These are phyloP conservation scores for human (Homo sapiens) DNA, from an alignment of 2,113 vertebrate species.

Conservation along the genomic window DNA sequence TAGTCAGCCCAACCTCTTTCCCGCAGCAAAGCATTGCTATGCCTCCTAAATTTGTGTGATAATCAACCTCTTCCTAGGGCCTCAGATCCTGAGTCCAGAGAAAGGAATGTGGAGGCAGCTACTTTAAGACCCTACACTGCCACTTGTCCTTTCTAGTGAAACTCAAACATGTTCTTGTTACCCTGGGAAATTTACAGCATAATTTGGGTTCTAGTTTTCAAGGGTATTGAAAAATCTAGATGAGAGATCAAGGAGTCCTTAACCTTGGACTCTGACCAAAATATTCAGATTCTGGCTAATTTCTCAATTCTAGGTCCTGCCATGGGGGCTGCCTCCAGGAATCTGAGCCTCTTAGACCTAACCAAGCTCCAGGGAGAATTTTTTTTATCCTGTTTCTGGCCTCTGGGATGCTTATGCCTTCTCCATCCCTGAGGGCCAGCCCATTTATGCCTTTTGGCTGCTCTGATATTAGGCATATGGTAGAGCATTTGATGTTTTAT, in stretches of 20 bases:
- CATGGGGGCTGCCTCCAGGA: background rate
- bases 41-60: no score
- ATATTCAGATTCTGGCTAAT: background rate
- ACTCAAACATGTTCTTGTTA: background rate
- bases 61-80: background rate
- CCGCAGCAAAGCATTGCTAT: no score
- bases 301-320: background rate
- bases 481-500: background rate
- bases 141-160: background rate
- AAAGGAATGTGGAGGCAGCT: background rate
- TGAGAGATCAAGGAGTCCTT: background rate
- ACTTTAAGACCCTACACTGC: no score
- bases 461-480: background rate
- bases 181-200: background rate
- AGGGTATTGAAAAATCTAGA: background rate
- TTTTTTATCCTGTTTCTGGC: background rate
- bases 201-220: background rate
- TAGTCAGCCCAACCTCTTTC: background rate
- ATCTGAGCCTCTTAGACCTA: background rate
- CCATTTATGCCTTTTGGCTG: background rate
- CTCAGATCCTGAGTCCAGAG: background rate
- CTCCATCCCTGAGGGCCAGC: background rate
- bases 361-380: background rate
- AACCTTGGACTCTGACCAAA: background rate
- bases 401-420: background rate